Evolutionary conservation across 2,797 vertebrate genomes (phyloP), one percentile per base, ranked within the genome.

Genomic region (Sylvilagus floridanus): DNA sequence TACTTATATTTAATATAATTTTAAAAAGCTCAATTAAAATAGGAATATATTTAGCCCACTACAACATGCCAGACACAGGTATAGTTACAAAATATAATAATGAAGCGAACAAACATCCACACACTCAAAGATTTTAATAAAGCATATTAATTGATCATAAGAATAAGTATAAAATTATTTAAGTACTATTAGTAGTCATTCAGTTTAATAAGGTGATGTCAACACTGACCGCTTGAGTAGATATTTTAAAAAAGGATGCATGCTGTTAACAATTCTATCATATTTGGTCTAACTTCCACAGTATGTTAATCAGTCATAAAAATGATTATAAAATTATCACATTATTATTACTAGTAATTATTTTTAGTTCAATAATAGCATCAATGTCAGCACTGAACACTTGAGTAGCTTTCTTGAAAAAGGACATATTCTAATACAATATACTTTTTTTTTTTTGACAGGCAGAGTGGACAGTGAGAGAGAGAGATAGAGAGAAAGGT

Each of bases 251-350:
- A 42, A 42, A 42, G 42, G 42, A 42, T 42, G 42, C 42, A 42
- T 9, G 42, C 42, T 42, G 42, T 42, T 42, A 42, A 42, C 42
- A 42, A 42, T 42, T 42, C 42, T 42, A 42, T 8, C 7, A 42
- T 42, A 42, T 42, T 42, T 42, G 42, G 42, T 42, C 42, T 42
- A 42, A 42, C 42, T 42, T 42, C 42, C 42, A 42, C 42, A 82
- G 79, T 4, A 66, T 93, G 30, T 68, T 35, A 22, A 71, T 35
- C 54, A 69, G 54, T 90, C 37, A 76, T 32, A 42, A 69, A 76
- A 91, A 26, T 91, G 89, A 86, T 42, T 35, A 52, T 10, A 91
- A 85, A 76, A 79, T 66, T 63, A 24, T 50, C 84, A 19, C 81
- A 52, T 2, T 73, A 26, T 9, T 66, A 54, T 62, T 71, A 76